phyloP scores from a whole-genome alignment of 2,797 vertebrate genomes.

The Aldrovandia affinis region DNA sequence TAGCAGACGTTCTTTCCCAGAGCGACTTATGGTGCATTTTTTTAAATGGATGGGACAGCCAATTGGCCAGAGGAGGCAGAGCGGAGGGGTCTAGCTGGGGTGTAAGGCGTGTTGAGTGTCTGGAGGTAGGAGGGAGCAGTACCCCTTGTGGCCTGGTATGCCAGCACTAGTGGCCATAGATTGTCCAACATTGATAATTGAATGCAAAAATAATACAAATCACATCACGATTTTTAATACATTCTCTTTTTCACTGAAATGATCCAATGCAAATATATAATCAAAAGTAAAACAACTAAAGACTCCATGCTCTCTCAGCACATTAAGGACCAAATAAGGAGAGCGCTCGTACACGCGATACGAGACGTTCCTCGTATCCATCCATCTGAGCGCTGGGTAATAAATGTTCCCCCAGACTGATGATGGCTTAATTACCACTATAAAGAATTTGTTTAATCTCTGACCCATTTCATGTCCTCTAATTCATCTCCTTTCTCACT shows the following conservation, averaged over 20 bases:
- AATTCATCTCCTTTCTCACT: conserved; percentile 20
- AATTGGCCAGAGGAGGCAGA: too few relatives aligned
- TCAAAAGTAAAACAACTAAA: background rate
- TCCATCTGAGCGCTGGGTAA: conserved; percentile 49
- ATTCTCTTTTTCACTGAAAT: background rate
- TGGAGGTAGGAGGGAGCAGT: too few relatives aligned
- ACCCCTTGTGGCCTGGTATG: too few relatives aligned
- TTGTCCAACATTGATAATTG: background rate
- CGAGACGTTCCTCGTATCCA: conserved; percentile 46
- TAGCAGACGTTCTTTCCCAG: too few relatives aligned
- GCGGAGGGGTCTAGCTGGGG: too few relatives aligned
- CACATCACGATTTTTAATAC: background rate
- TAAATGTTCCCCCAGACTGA: conserved; percentile 57
- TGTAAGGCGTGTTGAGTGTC: too few relatives aligned
- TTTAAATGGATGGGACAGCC: too few relatives aligned
- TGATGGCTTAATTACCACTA: conserved; percentile 57
- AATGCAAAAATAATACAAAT: background rate
- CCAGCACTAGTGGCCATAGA: too few relatives aligned
- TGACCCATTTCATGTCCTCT: conserved; percentile 59
- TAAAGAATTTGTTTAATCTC: conserved; percentile 61
- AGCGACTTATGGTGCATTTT: too few relatives aligned
- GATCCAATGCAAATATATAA: background rate
- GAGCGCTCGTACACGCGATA: background rate
- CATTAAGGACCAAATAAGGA: background rate
- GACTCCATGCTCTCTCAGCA: background rate